These are phyloP conservation scores for Euleptes europaea DNA, from an alignment of 2,113 vertebrate genomes.

Conservation along the genomic window DNA sequence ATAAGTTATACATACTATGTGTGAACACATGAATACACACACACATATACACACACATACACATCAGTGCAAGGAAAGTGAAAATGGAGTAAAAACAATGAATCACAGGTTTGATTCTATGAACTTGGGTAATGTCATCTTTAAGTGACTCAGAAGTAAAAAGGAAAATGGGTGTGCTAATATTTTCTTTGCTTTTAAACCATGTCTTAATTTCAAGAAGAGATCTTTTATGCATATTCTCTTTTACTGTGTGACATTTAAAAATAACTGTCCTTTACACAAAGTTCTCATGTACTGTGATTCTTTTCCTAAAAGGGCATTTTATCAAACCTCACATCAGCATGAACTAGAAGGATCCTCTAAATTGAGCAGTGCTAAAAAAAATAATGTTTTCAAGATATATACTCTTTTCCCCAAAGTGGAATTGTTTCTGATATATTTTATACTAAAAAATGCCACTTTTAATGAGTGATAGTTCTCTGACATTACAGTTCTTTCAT, in stretches of 20 bases:
- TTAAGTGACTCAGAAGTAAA: not conserved
- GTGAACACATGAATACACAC: no score
- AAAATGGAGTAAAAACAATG: no score
- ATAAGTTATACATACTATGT: no score
- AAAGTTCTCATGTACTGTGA: not conserved
- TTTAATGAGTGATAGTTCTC: conserved; percentile 17
- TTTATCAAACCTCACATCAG: conserved; percentile 29
- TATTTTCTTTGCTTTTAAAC: not conserved
- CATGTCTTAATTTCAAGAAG: not conserved
- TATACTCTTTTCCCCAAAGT: not conserved
- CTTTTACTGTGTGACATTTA: not conserved
- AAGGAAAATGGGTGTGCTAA: not conserved
- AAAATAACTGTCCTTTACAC: conserved; percentile 22
- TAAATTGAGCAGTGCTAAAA: conserved; percentile 29
- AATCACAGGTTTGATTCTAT: no score
- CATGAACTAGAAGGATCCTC: conserved; percentile 30
- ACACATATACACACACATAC: no score
- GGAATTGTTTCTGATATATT: conserved; percentile 26
- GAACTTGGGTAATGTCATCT: no score
- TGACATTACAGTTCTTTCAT: conserved; percentile 6
- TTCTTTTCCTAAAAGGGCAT: conserved; percentile 12
- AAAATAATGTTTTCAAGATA: not conserved
- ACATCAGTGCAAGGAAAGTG: no score
- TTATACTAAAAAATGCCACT: conserved; percentile 21
- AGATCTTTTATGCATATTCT: not conserved